These are phyloP conservation scores for Heliothis subflexa DNA, from an alignment of 1,140 invertebrate species.

Conservation along the genomic window DNA sequence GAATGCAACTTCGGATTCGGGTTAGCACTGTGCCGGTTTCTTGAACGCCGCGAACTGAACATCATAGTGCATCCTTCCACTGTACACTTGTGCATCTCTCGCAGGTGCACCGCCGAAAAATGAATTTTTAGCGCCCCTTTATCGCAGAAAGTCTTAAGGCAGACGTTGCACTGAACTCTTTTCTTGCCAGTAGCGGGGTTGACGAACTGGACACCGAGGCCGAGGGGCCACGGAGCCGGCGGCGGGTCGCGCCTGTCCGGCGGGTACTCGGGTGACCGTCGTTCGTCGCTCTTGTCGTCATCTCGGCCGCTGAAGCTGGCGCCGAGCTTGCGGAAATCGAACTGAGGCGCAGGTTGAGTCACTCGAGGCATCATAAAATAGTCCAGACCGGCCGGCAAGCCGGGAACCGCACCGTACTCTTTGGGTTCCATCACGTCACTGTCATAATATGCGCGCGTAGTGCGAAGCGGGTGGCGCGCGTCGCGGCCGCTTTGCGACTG, in stretches of 20 bases:
- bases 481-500: conserved; percentile 84
- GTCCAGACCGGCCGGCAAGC: conserved; percentile 81
- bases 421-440: conserved; percentile 82
- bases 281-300: conserved; percentile 75
- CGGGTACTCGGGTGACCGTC: conserved; percentile 74
- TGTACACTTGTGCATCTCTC: conserved; percentile 93
- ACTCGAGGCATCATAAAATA: conserved; percentile 85
- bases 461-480: conserved; percentile 80
- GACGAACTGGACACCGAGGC: conserved; percentile 95
- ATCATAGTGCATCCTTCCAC: conserved; percentile 93
- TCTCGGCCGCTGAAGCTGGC: conserved; percentile 83
- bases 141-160: conserved; percentile 99
- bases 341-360: conserved; percentile 78
- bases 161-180: conserved; percentile 98
- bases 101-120: conserved; percentile 97
- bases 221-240: conserved; percentile 89
- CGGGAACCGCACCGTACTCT: conserved; percentile 79
- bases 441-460: conserved; percentile 72
- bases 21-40: conserved; percentile 96
- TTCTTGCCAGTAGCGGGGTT: conserved; percentile 98
- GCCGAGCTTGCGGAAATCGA: conserved; percentile 85
- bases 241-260: conserved; percentile 76
- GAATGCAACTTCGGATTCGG: conserved; percentile 99
- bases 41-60: conserved; percentile 91
- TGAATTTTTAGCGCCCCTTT: conserved; percentile 99